Percentiles rank a stretch among this genome's conserved stretches.
phyloP scores from a whole-genome alignment of 2,797 vertebrate species.

The Pachyuromys duprasi region DNA sequence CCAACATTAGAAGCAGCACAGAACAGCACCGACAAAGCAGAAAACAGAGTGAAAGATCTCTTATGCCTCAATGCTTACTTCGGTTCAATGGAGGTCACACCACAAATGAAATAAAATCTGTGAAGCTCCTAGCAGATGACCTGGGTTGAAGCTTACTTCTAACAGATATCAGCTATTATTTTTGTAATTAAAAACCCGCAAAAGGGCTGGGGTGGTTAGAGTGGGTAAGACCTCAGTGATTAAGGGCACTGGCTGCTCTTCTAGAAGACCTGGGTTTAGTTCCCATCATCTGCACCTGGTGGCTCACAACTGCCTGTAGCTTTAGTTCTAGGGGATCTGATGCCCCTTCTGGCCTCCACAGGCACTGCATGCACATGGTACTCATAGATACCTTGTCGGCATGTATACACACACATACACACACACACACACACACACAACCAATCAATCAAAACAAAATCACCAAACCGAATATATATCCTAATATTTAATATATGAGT shows the following conservation, averaged over 20 bases:
- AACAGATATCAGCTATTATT: constrained; percentile 40
- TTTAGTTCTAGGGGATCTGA: not conserved
- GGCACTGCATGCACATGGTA: not conserved
- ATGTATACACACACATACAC: not conserved
- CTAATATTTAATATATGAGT: not conserved
- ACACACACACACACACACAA: not conserved
- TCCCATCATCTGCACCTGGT: too few species aligned
- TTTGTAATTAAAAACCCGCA: not conserved
- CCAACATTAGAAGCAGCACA: not conserved
- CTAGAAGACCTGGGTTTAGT: not conserved
- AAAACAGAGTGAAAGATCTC: not conserved
- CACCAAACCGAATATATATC: not conserved
- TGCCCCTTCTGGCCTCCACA: not conserved
- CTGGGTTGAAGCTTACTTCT: not conserved
- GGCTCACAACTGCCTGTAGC: not conserved
- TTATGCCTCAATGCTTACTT: not conserved
- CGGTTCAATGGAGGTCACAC: not conserved
- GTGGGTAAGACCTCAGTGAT: not conserved
- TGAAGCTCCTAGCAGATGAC: not conserved
- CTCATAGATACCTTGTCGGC: not conserved
- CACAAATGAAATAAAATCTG: not conserved
- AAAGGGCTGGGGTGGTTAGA: not conserved
- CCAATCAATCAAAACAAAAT: not conserved
- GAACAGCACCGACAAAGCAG: not conserved
- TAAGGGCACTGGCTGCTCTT: not conserved